Percentiles rank a stretch among this genome's conserved stretches.
These are phyloP conservation scores for Peromyscus eremicus DNA, from an alignment of 2,797 vertebrate species.

Conservation along the genomic window DNA sequence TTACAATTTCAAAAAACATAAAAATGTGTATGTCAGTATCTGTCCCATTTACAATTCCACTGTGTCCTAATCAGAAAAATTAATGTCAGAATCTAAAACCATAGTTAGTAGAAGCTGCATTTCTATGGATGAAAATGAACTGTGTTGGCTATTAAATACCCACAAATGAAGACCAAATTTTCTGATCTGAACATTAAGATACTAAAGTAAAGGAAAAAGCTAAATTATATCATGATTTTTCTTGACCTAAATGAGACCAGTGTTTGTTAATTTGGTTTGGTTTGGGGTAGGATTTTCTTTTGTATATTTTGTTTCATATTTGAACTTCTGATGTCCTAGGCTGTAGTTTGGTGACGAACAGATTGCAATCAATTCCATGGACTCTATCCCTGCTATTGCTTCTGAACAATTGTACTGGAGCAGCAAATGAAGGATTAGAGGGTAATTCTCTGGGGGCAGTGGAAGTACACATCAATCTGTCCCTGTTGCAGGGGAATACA, in stretches of 20 bases:
- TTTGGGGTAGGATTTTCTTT: background rate
- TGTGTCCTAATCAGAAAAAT: background rate
- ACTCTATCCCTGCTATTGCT: conserved; percentile 53
- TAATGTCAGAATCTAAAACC: background rate
- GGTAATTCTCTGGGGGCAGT: conserved; percentile 20
- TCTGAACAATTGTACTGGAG: conserved; percentile 41
- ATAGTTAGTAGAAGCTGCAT: background rate
- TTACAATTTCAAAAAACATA: background rate
- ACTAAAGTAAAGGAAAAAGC: conserved; percentile 17
- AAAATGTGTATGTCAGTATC: conserved; percentile 11
- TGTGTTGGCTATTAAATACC: background rate
- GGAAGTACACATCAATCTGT: conserved; percentile 60
- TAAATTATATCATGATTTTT: conserved; percentile 32
- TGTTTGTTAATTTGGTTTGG: conserved; percentile 37
- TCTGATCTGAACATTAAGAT: conserved; percentile 9
- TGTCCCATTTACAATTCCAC: background rate
- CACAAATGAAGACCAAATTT: conserved; percentile 25
- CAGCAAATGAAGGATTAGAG: conserved; percentile 56
- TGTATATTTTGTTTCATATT: background rate
- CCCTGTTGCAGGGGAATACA: conserved; percentile 10
- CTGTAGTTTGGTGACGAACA: conserved; percentile 55
- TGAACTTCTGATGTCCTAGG: conserved; percentile 19
- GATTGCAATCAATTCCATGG: conserved; percentile 51
- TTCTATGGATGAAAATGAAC: background rate
- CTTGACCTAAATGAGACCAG: conserved; percentile 40